Percentiles rank a stretch among this genome's conserved stretches.
These are phyloP conservation scores for Monodelphis domestica DNA, from an alignment of 2,797 vertebrate species.

Conservation along the genomic window DNA sequence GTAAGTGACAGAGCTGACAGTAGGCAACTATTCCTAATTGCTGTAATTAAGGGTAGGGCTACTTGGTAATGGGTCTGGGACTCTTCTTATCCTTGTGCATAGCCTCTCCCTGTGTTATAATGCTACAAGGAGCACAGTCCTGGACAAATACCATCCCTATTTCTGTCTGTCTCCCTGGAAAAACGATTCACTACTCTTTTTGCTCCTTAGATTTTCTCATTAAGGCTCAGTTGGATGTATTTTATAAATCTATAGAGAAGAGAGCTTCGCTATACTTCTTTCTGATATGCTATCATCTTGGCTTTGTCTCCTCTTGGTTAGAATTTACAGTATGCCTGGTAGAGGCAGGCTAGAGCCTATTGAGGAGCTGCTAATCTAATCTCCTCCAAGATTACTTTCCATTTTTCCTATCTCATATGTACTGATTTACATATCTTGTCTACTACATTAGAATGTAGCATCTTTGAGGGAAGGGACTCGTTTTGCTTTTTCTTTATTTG, in stretches of 20 bases:
- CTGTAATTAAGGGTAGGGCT: background rate
- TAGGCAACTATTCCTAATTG: background rate
- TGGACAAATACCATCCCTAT: background rate
- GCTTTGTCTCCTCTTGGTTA: background rate
- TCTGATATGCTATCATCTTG: background rate
- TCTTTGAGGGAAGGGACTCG: background rate
- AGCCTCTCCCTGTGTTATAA: background rate
- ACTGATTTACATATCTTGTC: background rate
- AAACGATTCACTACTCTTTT: background rate
- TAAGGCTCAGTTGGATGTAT: background rate
- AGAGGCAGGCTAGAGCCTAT: background rate
- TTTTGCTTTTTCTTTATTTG: background rate
- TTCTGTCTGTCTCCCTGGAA: background rate
- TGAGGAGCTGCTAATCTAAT: background rate
- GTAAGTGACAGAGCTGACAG: background rate
- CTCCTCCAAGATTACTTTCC: background rate
- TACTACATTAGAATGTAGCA: background rate
- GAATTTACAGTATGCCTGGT: background rate
- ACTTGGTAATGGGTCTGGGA: background rate
- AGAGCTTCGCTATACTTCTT: background rate
- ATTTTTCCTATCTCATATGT: background rate
- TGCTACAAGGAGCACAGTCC: background rate
- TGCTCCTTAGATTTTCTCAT: background rate
- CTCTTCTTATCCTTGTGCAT: background rate
- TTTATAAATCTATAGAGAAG: background rate